Percentiles rank a stretch among this genome's conserved stretches.
Conservation (phyloP, 2,888 invertebrate genomes). For the Sisyra nigra region DNA sequence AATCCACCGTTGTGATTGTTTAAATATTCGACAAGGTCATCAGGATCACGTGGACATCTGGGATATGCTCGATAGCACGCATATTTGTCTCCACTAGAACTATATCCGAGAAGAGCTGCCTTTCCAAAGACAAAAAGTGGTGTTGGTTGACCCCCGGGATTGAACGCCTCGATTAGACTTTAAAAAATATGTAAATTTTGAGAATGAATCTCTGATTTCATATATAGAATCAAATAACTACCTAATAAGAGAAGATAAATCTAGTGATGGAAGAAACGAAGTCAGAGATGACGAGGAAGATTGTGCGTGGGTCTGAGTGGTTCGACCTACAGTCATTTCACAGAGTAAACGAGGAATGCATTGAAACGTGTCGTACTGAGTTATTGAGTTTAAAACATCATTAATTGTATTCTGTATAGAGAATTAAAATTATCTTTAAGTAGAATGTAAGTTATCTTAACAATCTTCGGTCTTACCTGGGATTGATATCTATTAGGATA, state of each 20-base stretch:
- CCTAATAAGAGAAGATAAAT: constrained; percentile 32
- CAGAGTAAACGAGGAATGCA: constrained; percentile 69
- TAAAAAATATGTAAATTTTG: constrained; percentile 8
- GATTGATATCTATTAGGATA: too few species aligned
- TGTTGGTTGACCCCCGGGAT: background rate
- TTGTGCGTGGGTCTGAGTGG: constrained; percentile 14
- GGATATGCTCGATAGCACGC: constrained; percentile 50
- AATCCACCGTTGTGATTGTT: constrained; percentile 79
- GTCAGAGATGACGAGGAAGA: constrained; percentile 19
- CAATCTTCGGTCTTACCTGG: too few species aligned
- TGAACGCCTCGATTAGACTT: background rate
- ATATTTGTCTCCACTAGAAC: constrained; percentile 41
- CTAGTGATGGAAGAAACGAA: constrained; percentile 32
- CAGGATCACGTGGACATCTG: constrained; percentile 55
- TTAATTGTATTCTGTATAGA: too few species aligned
- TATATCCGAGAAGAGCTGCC: constrained; percentile 58
- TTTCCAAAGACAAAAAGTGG: constrained; percentile 58
- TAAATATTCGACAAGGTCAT: constrained; percentile 56
- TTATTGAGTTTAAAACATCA: constrained; percentile 40
- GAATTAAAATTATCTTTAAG: too few species aligned
- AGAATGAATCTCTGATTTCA: background rate
- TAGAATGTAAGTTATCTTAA: too few species aligned
- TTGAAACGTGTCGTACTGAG: constrained; percentile 56
- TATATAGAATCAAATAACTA: constrained; percentile 8
- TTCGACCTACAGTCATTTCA: constrained; percentile 48